Evolutionary conservation across 2,888 invertebrate species (phyloP), one percentile per base, ranked within the genome.

Genomic region (Agrochola circellaris): DNA sequence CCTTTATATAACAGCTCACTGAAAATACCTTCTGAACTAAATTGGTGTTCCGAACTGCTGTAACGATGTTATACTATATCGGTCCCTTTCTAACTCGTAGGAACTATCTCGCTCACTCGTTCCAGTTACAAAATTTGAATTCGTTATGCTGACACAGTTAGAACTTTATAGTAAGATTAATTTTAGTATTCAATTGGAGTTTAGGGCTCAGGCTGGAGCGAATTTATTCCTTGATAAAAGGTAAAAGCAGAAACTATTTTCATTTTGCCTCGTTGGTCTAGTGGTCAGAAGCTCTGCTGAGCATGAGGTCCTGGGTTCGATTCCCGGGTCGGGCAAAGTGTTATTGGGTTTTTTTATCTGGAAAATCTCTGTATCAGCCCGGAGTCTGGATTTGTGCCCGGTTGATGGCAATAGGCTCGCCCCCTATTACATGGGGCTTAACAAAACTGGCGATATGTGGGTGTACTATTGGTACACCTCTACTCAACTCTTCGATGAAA

Each of bases 21-120:
- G 58, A 65, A 81, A 83, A 85, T 77, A 82, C 73, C 79, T 82
- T 74, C 78, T 66, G 73, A 34, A 68, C 78, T 70, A 85, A 90
- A 90, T 89, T 86, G 81, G 74, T 82, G 78, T 81, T 83, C 73
- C 76, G 17, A 83, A 85, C 78, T 79, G 73, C 73, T 77, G 77
- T 88, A 87, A 90, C 83, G n/a, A 78, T 78, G 85, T 88, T 88
- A 85, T 11, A 80, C 61, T 75, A 67, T 75, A 26, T 75, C 64
- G 74, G 54, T 81, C 81, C 61, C 83, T 76, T 64, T 82, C 70
- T 34, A 34, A 66, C 83, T 17, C 11, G 67, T 71, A 64, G n/a
- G n/a, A 38, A 65, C 45, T 58, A 6, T 87, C 76, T 64, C 58
- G 20, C 69, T 88, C 79, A 34, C 51, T 58, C 54, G 13, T 54